phyloP scores from a whole-genome alignment of 2,888 invertebrate species.

The Syrista parreyssii region DNA sequence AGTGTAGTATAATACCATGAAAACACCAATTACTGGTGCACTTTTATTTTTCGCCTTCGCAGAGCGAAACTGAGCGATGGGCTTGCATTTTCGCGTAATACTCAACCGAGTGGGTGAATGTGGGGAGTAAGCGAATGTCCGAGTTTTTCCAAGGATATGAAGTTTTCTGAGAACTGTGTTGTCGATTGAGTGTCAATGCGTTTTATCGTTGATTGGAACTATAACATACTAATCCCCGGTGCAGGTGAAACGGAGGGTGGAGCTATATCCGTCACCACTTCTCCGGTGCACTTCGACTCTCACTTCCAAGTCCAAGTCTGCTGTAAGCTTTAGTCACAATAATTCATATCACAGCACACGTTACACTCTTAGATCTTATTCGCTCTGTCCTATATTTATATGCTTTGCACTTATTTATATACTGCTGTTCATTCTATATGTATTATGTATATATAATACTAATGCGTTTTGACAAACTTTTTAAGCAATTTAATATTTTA shows the following conservation, averaged over 20 bases:
- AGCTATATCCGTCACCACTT: constrained; percentile 58
- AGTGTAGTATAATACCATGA: not conserved
- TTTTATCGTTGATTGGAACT: constrained; percentile 42
- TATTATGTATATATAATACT: not conserved
- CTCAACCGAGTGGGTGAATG: not conserved
- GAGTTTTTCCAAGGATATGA: not conserved
- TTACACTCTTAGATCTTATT: constrained; percentile 13
- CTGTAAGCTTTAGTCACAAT: constrained; percentile 61
- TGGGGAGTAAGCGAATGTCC: not conserved
- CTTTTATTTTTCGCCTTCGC: not conserved
- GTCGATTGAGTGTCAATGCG: not conserved
- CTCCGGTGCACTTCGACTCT: constrained; percentile 59
- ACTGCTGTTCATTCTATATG: not conserved
- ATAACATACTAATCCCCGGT: constrained; percentile 62
- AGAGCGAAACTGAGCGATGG: not conserved
- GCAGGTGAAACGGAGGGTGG: constrained; percentile 63
- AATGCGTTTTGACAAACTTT: not conserved
- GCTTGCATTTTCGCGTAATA: not conserved
- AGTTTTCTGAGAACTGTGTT: not conserved
- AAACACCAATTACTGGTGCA: not conserved
- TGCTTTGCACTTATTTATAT: not conserved
- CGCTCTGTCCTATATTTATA: not conserved
- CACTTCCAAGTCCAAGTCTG: constrained; percentile 60
- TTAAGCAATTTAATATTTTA: not conserved
- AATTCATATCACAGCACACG: constrained; percentile 39